Conservation (phyloP, 2,113 vertebrate genomes). For the Odocoileus virginianus region DNA sequence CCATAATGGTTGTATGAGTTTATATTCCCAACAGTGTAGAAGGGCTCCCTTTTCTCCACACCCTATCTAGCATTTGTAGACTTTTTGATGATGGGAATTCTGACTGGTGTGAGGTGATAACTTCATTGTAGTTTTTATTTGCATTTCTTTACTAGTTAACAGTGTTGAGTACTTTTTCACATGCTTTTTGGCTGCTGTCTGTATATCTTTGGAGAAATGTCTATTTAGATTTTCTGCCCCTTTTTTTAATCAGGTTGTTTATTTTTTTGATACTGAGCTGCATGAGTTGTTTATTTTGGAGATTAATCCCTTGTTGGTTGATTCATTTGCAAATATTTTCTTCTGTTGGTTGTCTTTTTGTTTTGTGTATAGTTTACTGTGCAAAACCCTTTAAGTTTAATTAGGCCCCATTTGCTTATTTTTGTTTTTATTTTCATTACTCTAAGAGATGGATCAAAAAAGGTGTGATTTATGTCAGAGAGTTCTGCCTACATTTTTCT, state of each 20-base stretch:
- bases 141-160: neutral
- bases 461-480: neutral
- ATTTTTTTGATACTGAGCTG: neutral
- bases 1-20: neutral
- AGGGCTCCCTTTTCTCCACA: neutral
- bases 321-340: neutral
- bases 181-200: neutral
- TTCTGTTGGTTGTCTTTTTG: neutral
- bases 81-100: neutral
- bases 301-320: neutral
- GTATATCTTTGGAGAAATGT: neutral
- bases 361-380: neutral
- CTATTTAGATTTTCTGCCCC: neutral
- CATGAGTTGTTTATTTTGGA: neutral
- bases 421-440: neutral
- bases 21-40: neutral
- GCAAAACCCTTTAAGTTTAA: neutral
- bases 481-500: neutral
- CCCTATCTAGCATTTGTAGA: neutral
- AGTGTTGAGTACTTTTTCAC: neutral
- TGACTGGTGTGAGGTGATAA: neutral
- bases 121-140: neutral
- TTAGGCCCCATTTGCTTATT: neutral
- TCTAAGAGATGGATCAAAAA: neutral
- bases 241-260: neutral